A percentile compares a stretch with the other conserved stretches of the same genome.
Conservation (phyloP, 2,888 invertebrate genomes). For the Brassicogethes aeneus region DNA sequence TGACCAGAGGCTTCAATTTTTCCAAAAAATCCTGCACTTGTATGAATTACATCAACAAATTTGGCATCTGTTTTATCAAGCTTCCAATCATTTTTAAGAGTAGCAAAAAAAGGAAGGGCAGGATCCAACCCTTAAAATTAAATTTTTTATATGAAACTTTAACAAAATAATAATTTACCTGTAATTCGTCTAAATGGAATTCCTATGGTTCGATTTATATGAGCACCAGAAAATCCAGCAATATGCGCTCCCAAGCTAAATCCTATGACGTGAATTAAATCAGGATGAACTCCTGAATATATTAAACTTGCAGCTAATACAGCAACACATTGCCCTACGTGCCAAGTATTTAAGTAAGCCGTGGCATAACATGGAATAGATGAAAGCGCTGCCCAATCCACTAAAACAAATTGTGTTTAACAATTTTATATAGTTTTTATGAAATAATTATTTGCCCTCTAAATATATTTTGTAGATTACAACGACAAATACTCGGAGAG, state of each 20-base stretch:
- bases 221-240: slow-evolving; percentile 39
- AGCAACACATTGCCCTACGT: slow-evolving; percentile 49
- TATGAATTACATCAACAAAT: slow-evolving; percentile 85
- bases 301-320: slow-evolving; percentile 40
- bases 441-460: too few relatives aligned
- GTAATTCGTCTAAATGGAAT: slow-evolving; percentile 36
- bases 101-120: slow-evolving; percentile 52
- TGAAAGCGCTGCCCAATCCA: slow-evolving; percentile 48
- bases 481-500: too few relatives aligned
- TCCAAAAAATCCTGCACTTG: slow-evolving; percentile 61
- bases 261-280: slow-evolving; percentile 45
- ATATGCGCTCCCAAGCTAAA: slow-evolving; percentile 53
- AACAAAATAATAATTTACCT: slow-evolving; percentile 24
- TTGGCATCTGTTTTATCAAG: slow-evolving; percentile 73
- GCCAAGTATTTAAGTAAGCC: slow-evolving; percentile 49
- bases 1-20: slow-evolving; percentile 50
- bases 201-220: slow-evolving; percentile 28
- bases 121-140: slow-evolving; percentile 48
- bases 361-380: slow-evolving; percentile 47
- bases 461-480: too few relatives aligned
- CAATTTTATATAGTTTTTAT: too few relatives aligned
- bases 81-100: slow-evolving; percentile 42
- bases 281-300: slow-evolving; percentile 32
- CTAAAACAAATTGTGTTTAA: too few relatives aligned
- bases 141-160: neutral